Conservation (phyloP, 23 tunicate species). For the Styela plicata region DNA sequence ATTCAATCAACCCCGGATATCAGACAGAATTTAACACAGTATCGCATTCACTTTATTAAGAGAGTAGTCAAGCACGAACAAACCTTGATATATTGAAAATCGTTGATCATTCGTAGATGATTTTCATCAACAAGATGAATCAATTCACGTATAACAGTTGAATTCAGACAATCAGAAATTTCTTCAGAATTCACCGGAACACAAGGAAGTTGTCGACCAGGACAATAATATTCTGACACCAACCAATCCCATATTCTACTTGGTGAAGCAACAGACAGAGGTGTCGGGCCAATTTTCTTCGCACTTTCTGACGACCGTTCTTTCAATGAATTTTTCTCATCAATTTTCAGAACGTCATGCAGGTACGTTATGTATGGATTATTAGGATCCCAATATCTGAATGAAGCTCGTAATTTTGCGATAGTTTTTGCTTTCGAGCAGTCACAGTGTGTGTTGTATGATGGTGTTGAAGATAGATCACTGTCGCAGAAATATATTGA, state of each 20-base stretch:
- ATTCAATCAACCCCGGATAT: too few species aligned
- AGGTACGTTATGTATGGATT: background rate
- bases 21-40: too few species aligned
- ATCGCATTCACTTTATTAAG: too few species aligned
- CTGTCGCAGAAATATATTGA: constrained; percentile 27
- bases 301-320: background rate
- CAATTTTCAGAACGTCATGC: constrained; percentile 5
- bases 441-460: background rate
- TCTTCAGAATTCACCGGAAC: background rate
- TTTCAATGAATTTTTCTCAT: background rate
- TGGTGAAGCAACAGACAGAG: constrained; percentile 17
- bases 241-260: constrained; percentile 36
- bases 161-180: background rate
- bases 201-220: constrained; percentile 26
- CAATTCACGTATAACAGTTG: constrained; percentile 1
- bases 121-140: constrained; percentile 21
- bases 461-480: constrained; percentile 8
- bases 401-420: constrained; percentile 19
- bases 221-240: constrained; percentile 25
- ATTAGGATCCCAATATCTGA: constrained; percentile 19
- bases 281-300: background rate
- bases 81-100: constrained; percentile 29
- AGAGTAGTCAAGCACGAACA: background rate
- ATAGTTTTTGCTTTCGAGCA: constrained; percentile 11
- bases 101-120: constrained; percentile 10